Conservation (phyloP, 2,113 vertebrate genomes). For the Microtus pennsylvanicus region DNA sequence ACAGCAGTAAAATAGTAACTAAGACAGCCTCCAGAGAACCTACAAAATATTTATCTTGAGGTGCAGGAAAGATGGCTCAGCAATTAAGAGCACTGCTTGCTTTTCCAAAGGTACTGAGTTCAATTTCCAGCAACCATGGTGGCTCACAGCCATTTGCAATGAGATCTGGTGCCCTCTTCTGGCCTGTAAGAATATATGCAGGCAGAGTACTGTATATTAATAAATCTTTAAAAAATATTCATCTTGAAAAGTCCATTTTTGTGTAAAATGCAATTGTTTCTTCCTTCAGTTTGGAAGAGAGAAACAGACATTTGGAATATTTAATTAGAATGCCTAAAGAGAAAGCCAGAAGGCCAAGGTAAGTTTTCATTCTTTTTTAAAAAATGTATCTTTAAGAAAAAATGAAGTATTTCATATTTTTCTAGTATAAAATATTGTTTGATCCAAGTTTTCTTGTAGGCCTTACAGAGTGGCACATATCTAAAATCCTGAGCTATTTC, state of each 20-base stretch:
- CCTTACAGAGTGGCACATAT: too few species aligned
- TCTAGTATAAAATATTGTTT: background rate
- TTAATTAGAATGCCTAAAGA: constrained; percentile 66
- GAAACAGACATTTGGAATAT: constrained; percentile 71
- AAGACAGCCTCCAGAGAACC: background rate
- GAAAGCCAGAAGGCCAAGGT: constrained; percentile 64
- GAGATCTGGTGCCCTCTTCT: too few species aligned
- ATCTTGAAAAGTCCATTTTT: constrained; percentile 4
- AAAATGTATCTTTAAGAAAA: constrained; percentile 14
- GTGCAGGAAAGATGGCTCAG: too few species aligned
- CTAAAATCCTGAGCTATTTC: background rate
- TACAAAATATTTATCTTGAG: background rate
- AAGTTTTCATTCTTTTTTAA: constrained; percentile 28
- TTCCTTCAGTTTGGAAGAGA: constrained; percentile 71
- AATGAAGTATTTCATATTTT: background rate
- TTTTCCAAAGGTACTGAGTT: too few species aligned
- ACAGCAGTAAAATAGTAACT: background rate
- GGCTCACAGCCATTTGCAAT: too few species aligned
- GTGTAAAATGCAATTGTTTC: constrained; percentile 49
- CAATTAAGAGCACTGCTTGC: too few species aligned
- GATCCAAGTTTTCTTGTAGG: background rate
- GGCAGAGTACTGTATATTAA: too few species aligned
- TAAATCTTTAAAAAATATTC: background rate
- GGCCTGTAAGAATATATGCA: too few species aligned
- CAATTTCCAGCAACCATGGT: too few species aligned